These are phyloP conservation scores for Trachelus troglodyta DNA, from an alignment of 2,888 invertebrate genomes.

Conservation along the genomic window DNA sequence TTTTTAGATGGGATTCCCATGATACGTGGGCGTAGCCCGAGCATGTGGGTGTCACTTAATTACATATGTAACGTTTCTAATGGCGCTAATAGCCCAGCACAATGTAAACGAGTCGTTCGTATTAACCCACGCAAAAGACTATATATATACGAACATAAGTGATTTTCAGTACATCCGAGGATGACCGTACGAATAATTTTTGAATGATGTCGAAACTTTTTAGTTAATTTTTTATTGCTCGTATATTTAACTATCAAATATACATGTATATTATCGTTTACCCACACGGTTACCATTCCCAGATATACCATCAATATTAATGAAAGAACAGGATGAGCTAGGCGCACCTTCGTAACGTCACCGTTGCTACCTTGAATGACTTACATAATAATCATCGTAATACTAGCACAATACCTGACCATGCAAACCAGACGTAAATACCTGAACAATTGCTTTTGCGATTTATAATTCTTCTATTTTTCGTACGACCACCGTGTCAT, in stretches of 20 bases:
- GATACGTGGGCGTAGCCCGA: conserved; percentile 23
- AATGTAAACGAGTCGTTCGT: not conserved
- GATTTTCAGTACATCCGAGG: not conserved
- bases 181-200: not conserved
- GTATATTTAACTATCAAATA: not conserved
- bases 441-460: not conserved
- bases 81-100: conserved; percentile 15
- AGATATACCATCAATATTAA: conserved; percentile 35
- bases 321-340: conserved; percentile 54
- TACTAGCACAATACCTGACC: not conserved
- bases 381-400: conserved; percentile 48
- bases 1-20: conserved; percentile 9
- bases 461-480: not conserved
- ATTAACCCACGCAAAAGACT: not conserved
- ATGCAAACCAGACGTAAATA: not conserved
- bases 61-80: conserved; percentile 28
- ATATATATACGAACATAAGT: not conserved
- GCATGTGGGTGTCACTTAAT: conserved; percentile 24
- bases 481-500: not conserved
- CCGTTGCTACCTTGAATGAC: conserved; percentile 51
- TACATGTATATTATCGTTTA: not conserved
- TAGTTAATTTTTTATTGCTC: not conserved
- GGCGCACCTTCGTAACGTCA: conserved; percentile 57
- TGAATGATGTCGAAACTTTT: not conserved
- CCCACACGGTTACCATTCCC: not conserved